phyloP scores from a whole-genome alignment of 2,888 invertebrate genomes.

The Drosophila ustulata region DNA sequence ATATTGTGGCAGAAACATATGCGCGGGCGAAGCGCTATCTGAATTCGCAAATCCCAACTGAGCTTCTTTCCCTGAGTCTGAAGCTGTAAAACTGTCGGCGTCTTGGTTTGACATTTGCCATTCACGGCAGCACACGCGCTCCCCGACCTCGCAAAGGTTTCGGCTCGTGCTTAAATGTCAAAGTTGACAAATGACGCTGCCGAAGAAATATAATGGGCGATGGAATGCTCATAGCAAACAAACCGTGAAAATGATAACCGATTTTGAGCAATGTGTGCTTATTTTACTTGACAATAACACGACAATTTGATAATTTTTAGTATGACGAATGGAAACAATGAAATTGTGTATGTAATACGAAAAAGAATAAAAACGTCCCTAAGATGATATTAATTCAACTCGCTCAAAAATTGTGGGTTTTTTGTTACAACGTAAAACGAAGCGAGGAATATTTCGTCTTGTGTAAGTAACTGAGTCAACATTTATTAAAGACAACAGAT shows the following conservation, averaged over 20 bases:
- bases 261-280: constrained; percentile 17
- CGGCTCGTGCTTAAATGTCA: constrained; percentile 61
- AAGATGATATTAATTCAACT: no score
- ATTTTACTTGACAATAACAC: constrained; percentile 23
- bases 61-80: constrained; percentile 5
- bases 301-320: constrained; percentile 15
- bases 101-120: constrained; percentile 57
- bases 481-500: no score
- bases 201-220: constrained; percentile 27
- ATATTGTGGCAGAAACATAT: constrained; percentile 22
- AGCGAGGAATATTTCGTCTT: no score
- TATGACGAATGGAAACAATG: not conserved
- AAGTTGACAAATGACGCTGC: constrained; percentile 52
- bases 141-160: not conserved
- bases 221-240: constrained; percentile 11
- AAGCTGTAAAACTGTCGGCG: constrained; percentile 38
- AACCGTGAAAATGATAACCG: constrained; percentile 12
- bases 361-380: no score
- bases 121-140: constrained; percentile 34
- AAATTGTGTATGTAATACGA: constrained; percentile 37
- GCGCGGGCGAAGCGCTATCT: constrained; percentile 4
- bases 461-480: no score
- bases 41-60: not conserved
- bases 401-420: no score
- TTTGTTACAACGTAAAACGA: no score